Base-by-base conservation (phyloP, 2,888 invertebrate species). In the Trichopoda pennipes region DNA sequence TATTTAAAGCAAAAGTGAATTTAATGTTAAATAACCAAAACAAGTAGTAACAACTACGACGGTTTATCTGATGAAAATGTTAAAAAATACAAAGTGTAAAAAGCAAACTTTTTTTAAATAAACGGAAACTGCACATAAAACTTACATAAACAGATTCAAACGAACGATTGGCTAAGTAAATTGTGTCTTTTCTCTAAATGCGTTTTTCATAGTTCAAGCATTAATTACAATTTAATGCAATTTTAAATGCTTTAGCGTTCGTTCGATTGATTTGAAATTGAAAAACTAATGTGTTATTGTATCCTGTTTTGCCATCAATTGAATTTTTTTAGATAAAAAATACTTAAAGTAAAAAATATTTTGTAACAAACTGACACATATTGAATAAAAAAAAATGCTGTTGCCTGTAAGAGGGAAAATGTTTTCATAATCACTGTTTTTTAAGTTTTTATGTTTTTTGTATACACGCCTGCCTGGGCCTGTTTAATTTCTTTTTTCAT, bases 321-420 rank as follows among this genome's bases (percentile, higher is more conserved):
- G 16, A n/a, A 32, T 42, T 32, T 42, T 60, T 60, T 51, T 75
- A 17, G 47, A 14, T 49, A 17, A n/a, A 47, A 47, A 17, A 49
- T 10, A 38, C 12, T 12, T 38, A 1, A 38, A 38, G 38, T 38
- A 7, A 17, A 49, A 68, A 66, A 47, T 49, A 82, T 82, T 79
- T 79, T 75, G 76, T 82, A 82, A 79, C 70, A 70, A 75, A 73
- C 72, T 82, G 82, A 76, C 82, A 82, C 70, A 82, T 82, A 82
- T 78, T 79, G 70, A 38, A 38, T 7, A 12, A 38, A 38, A 58
- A 38, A 44, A 68, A 53, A 47, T 28, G 38, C 17, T 77, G 53
- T 38, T 47, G 61, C 38, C 49, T 51, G 35, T 49, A 17, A 55
- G 47, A 75, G 77, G 69, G 64, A 78, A 82, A 78, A 47, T 79